These are phyloP conservation scores for Stichodactyla mertensii DNA, from an alignment of 64 coral and sea anemone species.

Conservation along the genomic window DNA sequence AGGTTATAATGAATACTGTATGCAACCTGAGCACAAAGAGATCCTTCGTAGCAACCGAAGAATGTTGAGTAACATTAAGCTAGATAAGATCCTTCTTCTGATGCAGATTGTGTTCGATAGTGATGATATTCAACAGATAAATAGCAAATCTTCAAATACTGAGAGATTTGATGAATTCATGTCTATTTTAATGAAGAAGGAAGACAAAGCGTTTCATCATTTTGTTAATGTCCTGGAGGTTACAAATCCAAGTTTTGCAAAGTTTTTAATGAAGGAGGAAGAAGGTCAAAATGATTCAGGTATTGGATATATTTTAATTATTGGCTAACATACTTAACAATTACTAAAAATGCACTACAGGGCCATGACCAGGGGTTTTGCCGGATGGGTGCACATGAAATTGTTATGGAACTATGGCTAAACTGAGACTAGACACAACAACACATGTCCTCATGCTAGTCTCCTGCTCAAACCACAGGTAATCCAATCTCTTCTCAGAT, in stretches of 20 bases:
- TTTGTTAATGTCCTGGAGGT: slow-evolving; percentile 31
- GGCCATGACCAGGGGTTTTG: too few relatives aligned
- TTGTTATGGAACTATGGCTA: too few relatives aligned
- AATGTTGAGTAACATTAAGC: slow-evolving; percentile 13
- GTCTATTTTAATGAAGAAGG: slow-evolving; percentile 53
- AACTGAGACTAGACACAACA: too few relatives aligned
- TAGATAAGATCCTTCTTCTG: slow-evolving; percentile 29
- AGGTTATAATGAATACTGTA: slow-evolving; percentile 13
- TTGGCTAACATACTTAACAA: background rate
- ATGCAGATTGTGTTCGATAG: slow-evolving; percentile 34
- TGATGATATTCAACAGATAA: slow-evolving; percentile 42
- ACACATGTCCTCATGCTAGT: too few relatives aligned
- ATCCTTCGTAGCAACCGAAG: slow-evolving; percentile 28
- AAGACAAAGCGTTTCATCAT: slow-evolving; percentile 34
- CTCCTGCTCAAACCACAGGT: too few relatives aligned
- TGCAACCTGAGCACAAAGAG: slow-evolving; percentile 46
- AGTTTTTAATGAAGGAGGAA: background rate
- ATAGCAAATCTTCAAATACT: background rate
- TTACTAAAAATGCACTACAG: too few relatives aligned
- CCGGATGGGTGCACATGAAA: too few relatives aligned
- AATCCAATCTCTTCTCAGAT: too few relatives aligned
- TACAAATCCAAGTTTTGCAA: background rate
- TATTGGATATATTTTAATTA: background rate
- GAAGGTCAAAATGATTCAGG: background rate
- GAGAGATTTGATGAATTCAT: slow-evolving; percentile 47